Evolutionary conservation across 2,888 invertebrate species (phyloP).

Genomic region (Nomada fucata): DNA sequence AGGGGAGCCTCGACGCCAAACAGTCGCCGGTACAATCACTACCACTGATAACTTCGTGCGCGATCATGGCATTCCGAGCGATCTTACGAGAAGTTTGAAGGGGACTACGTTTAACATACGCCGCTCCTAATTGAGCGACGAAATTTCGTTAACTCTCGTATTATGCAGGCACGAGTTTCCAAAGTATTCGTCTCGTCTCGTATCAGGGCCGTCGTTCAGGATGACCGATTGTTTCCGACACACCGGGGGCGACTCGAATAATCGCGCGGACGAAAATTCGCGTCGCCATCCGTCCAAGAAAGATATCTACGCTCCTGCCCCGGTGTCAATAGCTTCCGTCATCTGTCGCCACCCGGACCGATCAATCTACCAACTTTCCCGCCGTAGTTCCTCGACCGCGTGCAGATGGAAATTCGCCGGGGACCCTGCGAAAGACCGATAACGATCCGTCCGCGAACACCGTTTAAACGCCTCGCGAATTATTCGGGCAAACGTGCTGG

Average conservation of each 20-base stretch:
- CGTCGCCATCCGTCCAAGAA: slow-evolving; percentile 11
- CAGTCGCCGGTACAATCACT: too few relatives aligned
- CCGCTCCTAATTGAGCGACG: not conserved
- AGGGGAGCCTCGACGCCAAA: too few relatives aligned
- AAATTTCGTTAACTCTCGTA: not conserved
- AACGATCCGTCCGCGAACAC: not conserved
- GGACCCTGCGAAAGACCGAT: not conserved
- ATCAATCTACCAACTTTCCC: slow-evolving; percentile 37
- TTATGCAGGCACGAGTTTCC: not conserved
- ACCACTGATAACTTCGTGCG: too few relatives aligned
- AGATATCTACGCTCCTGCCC: slow-evolving; percentile 14
- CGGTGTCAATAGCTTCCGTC: slow-evolving; percentile 20
- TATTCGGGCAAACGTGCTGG: not conserved
- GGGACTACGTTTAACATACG: too few relatives aligned
- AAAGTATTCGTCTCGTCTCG: not conserved
- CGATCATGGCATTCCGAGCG: too few relatives aligned
- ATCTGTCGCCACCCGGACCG: slow-evolving; percentile 23
- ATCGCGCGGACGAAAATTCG: not conserved
- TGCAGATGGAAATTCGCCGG: slow-evolving; percentile 18
- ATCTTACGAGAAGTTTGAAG: too few relatives aligned
- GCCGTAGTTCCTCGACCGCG: not conserved
- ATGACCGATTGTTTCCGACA: slow-evolving; percentile 1
- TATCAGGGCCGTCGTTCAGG: not conserved
- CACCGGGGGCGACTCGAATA: not conserved
- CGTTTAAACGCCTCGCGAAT: slow-evolving; percentile 9